A percentile compares a stretch with the other conserved stretches of the same genome.
These are phyloP conservation scores for Drosophila formosana DNA, from an alignment of 2,888 invertebrate species.

Conservation along the genomic window DNA sequence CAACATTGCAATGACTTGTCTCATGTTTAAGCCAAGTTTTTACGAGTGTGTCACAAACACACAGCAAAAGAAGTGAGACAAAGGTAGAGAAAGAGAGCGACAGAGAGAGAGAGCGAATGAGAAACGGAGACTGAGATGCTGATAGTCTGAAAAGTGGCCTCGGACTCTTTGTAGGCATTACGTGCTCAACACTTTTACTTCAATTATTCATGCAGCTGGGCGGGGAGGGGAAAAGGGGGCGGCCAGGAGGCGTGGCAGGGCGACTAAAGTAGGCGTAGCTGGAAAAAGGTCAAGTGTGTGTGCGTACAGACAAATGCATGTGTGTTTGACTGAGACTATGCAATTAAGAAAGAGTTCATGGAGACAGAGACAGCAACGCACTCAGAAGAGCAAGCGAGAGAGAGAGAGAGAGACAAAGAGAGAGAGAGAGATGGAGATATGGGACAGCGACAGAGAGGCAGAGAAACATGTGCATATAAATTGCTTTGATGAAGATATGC, in stretches of 20 bases:
- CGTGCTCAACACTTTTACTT: conserved; percentile 64
- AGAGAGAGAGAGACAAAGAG: not conserved
- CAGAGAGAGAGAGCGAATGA: not conserved
- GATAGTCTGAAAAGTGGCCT: conserved; percentile 48
- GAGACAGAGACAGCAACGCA: conserved; percentile 7
- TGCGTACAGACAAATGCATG: conserved; percentile 4
- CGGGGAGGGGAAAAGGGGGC: not conserved
- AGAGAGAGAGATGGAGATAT: not conserved
- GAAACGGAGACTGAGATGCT: conserved; percentile 15
- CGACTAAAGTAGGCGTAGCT: not conserved
- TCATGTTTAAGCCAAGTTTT: conserved; percentile 55
- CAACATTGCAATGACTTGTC: conserved; percentile 60
- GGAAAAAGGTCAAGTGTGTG: conserved; percentile 54
- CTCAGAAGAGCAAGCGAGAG: not conserved
- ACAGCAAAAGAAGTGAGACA: not conserved
- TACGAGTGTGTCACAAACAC: conserved; percentile 43
- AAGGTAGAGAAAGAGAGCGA: not conserved
- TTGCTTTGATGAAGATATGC: conserved; percentile 75
- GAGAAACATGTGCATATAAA: conserved; percentile 62
- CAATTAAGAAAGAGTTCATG: conserved; percentile 53
- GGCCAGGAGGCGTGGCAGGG: not conserved
- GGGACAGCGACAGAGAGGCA: not conserved
- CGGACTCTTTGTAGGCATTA: conserved; percentile 55
- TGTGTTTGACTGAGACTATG: conserved; percentile 39
- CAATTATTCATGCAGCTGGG: conserved; percentile 69